Base-by-base conservation (phyloP, 2,888 invertebrate species). In the Acanthopleura granulata region DNA sequence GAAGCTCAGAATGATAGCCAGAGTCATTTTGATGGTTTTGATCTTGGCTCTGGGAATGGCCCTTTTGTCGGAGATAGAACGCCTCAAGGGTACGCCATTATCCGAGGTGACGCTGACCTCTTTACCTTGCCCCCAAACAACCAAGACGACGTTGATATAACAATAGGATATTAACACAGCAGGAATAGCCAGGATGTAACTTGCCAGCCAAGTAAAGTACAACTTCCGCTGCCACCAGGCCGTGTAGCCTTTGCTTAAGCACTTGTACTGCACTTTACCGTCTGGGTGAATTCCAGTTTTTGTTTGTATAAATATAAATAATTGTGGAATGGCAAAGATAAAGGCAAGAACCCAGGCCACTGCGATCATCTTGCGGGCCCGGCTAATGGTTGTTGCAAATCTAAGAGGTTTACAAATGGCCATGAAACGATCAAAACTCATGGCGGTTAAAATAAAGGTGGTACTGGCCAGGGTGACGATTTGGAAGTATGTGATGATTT, bases 11-110 rank as follows among this genome's bases (percentile, higher is more conserved):
- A 91, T 91, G 61, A 91, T 91, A 74, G 88, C 89, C 76, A 91
- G 85, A 18, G 91, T 91, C 89, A 91, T 90, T 82, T 91, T 91
- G 50, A 91, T 84, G 11, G 91, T 91, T 83, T 90, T 91, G 50
- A 91, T 88, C 83, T 91, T 91, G 50, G 91, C 91, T 40, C 89
- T 80, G 1, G 91, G 89, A 62, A 91, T 90, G 61, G 90, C 85
- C 72, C 87, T 86, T 57, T 86, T 86, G 78, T 86, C 85, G 0
- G 80, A 78, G 25, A 86, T 79, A 27, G 84, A 78, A 11, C 82
- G 77, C 15, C 85, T 75, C 29, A 86, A 78, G 9, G 79, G 50
- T 18, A 71, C 62, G 66, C 71, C 49, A 72, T 73, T 76, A 71
- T 73, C 70, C 25, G 80, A 79, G n/a, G 77, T 51, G 0, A 77